phyloP scores from a whole-genome alignment of 2,888 invertebrate species.

The Agrotis exclamationis region DNA sequence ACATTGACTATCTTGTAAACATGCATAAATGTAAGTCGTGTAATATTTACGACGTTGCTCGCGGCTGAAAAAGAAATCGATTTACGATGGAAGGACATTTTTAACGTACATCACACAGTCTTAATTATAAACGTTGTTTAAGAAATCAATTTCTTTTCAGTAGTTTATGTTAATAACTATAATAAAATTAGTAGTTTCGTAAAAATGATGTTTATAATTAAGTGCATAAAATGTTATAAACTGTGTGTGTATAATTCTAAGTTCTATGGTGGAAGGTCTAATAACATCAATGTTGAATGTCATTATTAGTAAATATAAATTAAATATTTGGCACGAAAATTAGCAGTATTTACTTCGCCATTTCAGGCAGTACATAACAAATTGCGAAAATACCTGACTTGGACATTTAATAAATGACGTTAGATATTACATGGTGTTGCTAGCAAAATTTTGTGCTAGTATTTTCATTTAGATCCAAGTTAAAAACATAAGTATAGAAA shows the following conservation, averaged over 20 bases:
- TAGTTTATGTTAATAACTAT: conserved; percentile 44
- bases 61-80: conserved; percentile 23
- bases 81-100: conserved; percentile 21
- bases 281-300: conserved; percentile 75
- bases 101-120: conserved; percentile 49
- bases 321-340: conserved; percentile 74
- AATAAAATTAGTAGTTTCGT: conserved; percentile 40
- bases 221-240: conserved; percentile 47
- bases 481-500: conserved; percentile 22
- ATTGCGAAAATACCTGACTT: conserved; percentile 2
- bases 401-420: conserved; percentile 8
- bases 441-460: conserved; percentile 24
- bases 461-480: conserved; percentile 34
- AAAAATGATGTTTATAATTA: conserved; percentile 64
- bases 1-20: conserved; percentile 22
- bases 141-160: conserved; percentile 26
- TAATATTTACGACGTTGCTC: conserved; percentile 17
- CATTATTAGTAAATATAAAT: conserved; percentile 71
- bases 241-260: conserved; percentile 56
- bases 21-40: conserved; percentile 31
- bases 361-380: conserved; percentile 66
- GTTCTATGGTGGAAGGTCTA: conserved; percentile 53
- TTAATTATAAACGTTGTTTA: conserved; percentile 61
- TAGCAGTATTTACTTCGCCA: conserved; percentile 65
- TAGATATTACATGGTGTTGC: conserved; percentile 10